phyloP scores from a whole-genome alignment of 2,113 vertebrate genomes.

The Amblyornis subalaris region DNA sequence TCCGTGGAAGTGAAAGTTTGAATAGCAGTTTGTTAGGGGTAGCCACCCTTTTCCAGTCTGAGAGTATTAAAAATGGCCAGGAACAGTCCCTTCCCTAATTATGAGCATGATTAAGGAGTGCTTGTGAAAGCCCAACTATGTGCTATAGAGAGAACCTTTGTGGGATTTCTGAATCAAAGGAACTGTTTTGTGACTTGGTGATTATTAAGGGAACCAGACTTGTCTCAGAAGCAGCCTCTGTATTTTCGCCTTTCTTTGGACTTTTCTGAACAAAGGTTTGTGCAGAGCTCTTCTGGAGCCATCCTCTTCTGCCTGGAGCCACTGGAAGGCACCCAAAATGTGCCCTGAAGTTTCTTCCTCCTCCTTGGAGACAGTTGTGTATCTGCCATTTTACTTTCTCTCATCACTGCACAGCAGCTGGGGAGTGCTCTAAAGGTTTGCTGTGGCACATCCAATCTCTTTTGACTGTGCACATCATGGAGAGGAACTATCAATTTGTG shows the following conservation, averaged over 20 bases:
- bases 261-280: not conserved
- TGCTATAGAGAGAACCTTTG: conserved; percentile 7
- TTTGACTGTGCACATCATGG: conserved; percentile 61
- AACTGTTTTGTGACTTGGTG: not conserved
- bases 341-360: not conserved
- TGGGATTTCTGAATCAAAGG: not conserved
- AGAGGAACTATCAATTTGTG: conserved; percentile 76
- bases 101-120: not conserved
- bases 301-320: not conserved
- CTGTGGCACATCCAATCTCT: conserved; percentile 37
- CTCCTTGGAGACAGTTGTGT: not conserved
- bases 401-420: not conserved
- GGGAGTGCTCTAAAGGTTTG: not conserved
- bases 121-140: not conserved
- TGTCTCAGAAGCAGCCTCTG: not conserved
- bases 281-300: not conserved
- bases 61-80: not conserved
- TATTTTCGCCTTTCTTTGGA: not conserved
- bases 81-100: not conserved
- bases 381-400: not conserved
- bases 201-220: not conserved
- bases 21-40: not conserved
- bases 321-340: not conserved
- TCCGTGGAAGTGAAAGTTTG: not conserved
- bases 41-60: not conserved